Percentiles rank a stretch among this genome's conserved stretches.
Conservation (phyloP, 2,888 invertebrate species). For the Chydorus sphaericus region DNA sequence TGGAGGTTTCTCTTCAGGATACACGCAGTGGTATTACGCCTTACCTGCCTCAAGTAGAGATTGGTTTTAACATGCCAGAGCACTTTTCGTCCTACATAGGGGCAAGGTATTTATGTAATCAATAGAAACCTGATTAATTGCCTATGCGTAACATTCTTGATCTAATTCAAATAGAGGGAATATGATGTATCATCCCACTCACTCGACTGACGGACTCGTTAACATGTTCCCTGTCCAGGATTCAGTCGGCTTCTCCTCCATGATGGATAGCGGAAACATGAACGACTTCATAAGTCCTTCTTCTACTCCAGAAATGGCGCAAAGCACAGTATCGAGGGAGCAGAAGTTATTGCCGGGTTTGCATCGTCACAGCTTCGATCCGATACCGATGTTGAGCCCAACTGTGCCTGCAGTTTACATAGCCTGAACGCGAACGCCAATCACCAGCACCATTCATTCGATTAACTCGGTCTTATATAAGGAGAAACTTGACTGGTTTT, state of each 20-base stretch:
- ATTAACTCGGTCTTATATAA: neutral
- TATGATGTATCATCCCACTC: neutral
- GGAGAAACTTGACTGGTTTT: no score
- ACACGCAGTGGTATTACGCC: no score
- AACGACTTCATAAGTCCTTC: constrained; percentile 31
- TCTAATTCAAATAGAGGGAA: neutral
- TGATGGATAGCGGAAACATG: constrained; percentile 20
- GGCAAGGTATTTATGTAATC: neutral
- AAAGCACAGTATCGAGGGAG: no score
- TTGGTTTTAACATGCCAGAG: no score
- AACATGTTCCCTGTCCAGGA: neutral
- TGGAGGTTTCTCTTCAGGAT: no score
- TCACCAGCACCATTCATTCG: neutral
- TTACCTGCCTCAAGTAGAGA: no score
- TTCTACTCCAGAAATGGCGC: no score
- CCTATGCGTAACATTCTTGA: no score
- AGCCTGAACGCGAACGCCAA: neutral
- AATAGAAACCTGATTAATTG: no score
- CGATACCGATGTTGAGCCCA: neutral
- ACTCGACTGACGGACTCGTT: neutral
- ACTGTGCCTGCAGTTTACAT: neutral
- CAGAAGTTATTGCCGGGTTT: constrained; percentile 20
- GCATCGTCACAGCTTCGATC: neutral
- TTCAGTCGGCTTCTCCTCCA: neutral
- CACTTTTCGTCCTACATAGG: no score